These are phyloP conservation scores for Drosophila lacertosa DNA, from an alignment of 1,140 invertebrate species.

Conservation along the genomic window DNA sequence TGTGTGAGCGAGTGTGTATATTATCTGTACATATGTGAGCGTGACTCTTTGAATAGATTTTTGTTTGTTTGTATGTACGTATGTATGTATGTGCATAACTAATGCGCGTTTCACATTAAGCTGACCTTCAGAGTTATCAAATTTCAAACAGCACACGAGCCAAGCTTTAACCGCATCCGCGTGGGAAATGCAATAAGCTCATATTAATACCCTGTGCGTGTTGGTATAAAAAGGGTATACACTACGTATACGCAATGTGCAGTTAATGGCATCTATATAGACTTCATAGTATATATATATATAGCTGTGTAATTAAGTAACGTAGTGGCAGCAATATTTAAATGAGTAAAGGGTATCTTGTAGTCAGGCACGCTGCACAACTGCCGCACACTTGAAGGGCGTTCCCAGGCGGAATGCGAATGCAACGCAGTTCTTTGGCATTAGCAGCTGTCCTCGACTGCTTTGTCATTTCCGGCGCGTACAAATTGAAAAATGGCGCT, in stretches of 20 bases:
- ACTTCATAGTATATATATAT: too few relatives aligned
- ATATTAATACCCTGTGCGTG: neutral
- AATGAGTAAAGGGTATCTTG: neutral
- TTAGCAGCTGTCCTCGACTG: slow-evolving; percentile 21
- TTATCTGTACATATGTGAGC: slow-evolving; percentile 26
- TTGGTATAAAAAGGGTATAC: neutral
- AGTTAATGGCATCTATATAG: too few relatives aligned
- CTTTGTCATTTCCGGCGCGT: slow-evolving; percentile 66
- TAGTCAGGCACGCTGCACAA: neutral
- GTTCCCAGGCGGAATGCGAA: slow-evolving; percentile 1
- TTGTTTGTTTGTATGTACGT: too few relatives aligned
- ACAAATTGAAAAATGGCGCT: slow-evolving; percentile 76
- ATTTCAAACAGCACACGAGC: slow-evolving; percentile 39
- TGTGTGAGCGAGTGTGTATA: neutral
- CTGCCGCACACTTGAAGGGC: neutral
- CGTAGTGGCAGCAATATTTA: neutral
- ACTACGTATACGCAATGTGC: too few relatives aligned
- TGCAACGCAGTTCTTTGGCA: slow-evolving; percentile 17
- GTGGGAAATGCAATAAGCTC: slow-evolving; percentile 62
- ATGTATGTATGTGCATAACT: slow-evolving; percentile 58
- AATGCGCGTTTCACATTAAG: slow-evolving; percentile 72
- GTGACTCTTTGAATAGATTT: slow-evolving; percentile 1
- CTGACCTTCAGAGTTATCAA: slow-evolving; percentile 70
- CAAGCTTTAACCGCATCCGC: slow-evolving; percentile 22
- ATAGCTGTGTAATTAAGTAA: too few relatives aligned